Base-by-base conservation (phyloP, 2,797 vertebrate genomes). In the Amniataba percoides region DNA sequence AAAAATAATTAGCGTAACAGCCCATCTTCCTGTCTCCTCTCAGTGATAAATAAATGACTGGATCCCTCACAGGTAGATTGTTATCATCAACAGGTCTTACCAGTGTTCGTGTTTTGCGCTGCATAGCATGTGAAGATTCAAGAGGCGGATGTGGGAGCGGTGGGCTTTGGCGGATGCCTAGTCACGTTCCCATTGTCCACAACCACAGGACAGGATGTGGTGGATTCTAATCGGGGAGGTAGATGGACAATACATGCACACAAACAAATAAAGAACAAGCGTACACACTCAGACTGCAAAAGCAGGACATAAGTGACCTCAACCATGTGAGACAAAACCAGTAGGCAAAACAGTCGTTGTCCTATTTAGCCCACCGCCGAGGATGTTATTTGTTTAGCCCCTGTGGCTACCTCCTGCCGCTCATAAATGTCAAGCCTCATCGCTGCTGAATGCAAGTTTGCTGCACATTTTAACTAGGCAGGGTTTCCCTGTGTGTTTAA, bases 121-220 rank as follows among this genome's bases (percentile, higher is more conserved):
- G 59, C 64, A 7, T 81, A 40, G 66, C 77, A 89, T 84, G 84
- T 59, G 48, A 87, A 81, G 81, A 77, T 69, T 83, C 82, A 70
- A 74, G 82, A 87, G 85, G 73, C 42, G 88, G 90, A 92, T 90
- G 91, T 89, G 89, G 74, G 68, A 80, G 71, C 72, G 39, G 69
- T 77, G 60, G 21, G 77, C 83, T 84, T 78, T 75, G 86, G 71
- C 88, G 71, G 71, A 89, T 87, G 80, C 77, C 51, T 52, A 66
- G 87, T 82, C 85, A 71, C 78, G 75, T 64, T 64, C 77, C 84
- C 78, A 90, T 89, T 92, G 89, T 92, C 65, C 77, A 67, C 25
- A 59, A 77, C 92, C 93, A 85, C 88, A 92, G 82, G 83, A 87
- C 89, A 91, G 93, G 93, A 95, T 95, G 91, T 90, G 94, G 93